Base-by-base conservation (phyloP, 2,888 invertebrate species). In the Empis stercorea region DNA sequence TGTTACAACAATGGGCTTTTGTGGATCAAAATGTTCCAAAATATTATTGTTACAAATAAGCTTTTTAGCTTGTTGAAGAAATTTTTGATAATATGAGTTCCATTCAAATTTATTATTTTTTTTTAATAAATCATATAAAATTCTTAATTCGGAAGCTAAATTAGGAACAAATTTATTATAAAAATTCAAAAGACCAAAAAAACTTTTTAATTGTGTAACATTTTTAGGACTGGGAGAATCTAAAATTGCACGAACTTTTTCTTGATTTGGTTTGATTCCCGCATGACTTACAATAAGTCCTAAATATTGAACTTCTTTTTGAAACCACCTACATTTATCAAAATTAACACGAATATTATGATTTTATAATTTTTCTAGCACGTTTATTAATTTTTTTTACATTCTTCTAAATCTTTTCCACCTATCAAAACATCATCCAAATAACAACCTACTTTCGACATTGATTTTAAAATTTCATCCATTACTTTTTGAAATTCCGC, bases 91-190 rank as follows among this genome's bases (percentile, higher is more conserved):
- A 14, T 36, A 34, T 11, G 16, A 16, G 3, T 17, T 39, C 49
- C 54, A 55, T 30, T 42, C 47, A 46, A 53, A 56, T 39, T 46
- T 42, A 30, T 10, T 23, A 38, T 51, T 42, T 38, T 52, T 54
- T 39, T 41, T 42, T 30, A 47, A 32, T 37, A 57, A 46, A 15
- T 51, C 43, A 30, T 57, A 54, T 23, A 57, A 47, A 13, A 48
- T 37, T 17, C 48, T 40, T 46, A 52, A 50, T 43, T 49, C 44
- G 2, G 48, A 15, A n/a, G 52, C 41, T 30, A 49, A 42, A 37
- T 45, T 44, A 14, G 51, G 51, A 37, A 53, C 44, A 44, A 50
- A 52, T 23, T 39, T 34, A 37, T 41, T 40, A 27, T 52, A 52
- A 47, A 44, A 51, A 27, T 51, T 53, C 10, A 51, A 11, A 15